phyloP scores from a whole-genome alignment of 2,113 vertebrate species.

The Burhinus oedicnemus region DNA sequence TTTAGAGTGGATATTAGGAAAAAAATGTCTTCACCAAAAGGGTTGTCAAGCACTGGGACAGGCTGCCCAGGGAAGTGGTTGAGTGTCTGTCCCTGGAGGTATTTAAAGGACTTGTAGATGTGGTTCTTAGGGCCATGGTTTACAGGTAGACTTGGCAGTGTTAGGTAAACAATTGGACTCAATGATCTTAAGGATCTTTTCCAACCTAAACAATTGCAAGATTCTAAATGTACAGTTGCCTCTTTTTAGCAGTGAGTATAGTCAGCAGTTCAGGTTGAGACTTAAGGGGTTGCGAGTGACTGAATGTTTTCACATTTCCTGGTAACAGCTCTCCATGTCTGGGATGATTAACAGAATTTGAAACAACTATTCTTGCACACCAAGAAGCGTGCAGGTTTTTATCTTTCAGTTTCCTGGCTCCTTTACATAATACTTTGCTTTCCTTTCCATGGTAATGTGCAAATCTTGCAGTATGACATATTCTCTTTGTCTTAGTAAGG shows the following conservation, averaged over 20 bases:
- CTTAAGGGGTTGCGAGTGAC: not conserved
- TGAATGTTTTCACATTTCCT: not conserved
- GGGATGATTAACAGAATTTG: not conserved
- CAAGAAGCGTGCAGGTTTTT: not conserved
- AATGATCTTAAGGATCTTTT: not conserved
- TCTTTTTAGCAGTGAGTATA: not conserved
- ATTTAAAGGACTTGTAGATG: not conserved
- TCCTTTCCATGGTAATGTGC: not conserved
- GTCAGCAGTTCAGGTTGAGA: not conserved
- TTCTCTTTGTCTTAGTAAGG: not conserved
- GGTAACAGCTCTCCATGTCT: not conserved
- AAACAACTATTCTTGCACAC: not conserved
- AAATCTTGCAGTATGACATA: not conserved
- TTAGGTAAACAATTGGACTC: accelerated
- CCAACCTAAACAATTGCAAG: not conserved
- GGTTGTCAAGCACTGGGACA: not conserved
- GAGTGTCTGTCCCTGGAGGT: not conserved
- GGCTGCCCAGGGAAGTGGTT: not conserved
- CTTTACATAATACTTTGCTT: not conserved
- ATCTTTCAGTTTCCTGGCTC: not conserved
- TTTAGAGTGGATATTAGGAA: not conserved
- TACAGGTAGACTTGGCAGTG: not conserved
- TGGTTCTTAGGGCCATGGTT: not conserved
- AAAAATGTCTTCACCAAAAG: not conserved
- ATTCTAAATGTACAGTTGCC: not conserved